phyloP scores from a whole-genome alignment of 2,113 vertebrate genomes.

The Cryptotis parvus region DNA sequence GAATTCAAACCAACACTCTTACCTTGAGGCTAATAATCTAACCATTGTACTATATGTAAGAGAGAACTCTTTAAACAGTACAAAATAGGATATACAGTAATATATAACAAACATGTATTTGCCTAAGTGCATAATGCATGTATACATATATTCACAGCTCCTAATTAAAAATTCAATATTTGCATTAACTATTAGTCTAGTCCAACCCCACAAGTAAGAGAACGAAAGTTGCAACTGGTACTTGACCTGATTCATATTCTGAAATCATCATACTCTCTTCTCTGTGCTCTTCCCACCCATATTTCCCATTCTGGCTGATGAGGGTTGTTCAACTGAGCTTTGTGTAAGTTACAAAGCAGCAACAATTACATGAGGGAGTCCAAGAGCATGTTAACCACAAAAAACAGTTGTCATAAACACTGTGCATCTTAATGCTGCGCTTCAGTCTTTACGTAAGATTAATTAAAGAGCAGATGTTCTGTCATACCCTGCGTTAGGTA shows the following conservation, averaged over 20 bases:
- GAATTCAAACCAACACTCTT: slow-evolving; percentile 16
- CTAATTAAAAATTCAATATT: slow-evolving; percentile 54
- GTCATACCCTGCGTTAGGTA: slow-evolving; percentile 86
- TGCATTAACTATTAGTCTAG: slow-evolving; percentile 48
- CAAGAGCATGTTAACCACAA: slow-evolving; percentile 84
- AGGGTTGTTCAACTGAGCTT: slow-evolving; percentile 83
- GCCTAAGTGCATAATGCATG: not conserved
- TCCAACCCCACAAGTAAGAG: slow-evolving; percentile 59
- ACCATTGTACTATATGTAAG: not conserved
- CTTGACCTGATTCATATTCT: slow-evolving; percentile 73
- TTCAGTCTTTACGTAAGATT: slow-evolving; percentile 88
- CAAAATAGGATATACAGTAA: not conserved
- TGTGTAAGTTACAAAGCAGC: slow-evolving; percentile 86
- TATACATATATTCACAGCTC: not conserved
- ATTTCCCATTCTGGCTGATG: slow-evolving; percentile 81
- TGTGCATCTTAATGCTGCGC: slow-evolving; percentile 83
- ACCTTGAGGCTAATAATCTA: not conserved
- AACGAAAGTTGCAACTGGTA: slow-evolving; percentile 57
- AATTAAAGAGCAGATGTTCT: slow-evolving; percentile 91
- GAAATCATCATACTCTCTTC: slow-evolving; percentile 70
- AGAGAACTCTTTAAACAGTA: not conserved
- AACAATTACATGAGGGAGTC: slow-evolving; percentile 84
- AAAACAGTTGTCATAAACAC: slow-evolving; percentile 87
- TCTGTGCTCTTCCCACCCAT: slow-evolving; percentile 64
- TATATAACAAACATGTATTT: not conserved